Evolutionary conservation across 2,113 vertebrate species (phyloP).

Genomic region (Zosterops pallidus): DNA sequence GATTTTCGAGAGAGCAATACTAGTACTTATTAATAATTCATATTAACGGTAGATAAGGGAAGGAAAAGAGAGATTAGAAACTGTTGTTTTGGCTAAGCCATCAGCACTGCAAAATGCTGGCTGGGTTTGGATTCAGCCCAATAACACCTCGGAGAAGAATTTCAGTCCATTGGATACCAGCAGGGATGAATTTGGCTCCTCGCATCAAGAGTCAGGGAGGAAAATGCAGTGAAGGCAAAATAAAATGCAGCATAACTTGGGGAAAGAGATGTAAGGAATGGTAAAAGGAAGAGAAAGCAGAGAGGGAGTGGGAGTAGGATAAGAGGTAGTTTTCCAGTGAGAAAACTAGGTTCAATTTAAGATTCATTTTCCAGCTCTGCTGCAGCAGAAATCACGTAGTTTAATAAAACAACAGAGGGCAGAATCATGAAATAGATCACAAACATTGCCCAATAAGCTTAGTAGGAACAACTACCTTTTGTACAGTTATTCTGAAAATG

Average conservation of each 20-base stretch:
- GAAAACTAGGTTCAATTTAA: background rate
- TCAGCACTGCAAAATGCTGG: slow-evolving; percentile 40
- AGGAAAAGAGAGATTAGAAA: slow-evolving; percentile 24
- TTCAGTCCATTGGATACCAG: slow-evolving; percentile 44
- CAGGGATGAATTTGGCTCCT: slow-evolving; percentile 29
- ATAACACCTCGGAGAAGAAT: slow-evolving; percentile 4
- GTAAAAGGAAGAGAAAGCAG: slow-evolving; percentile 17
- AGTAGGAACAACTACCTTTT: background rate
- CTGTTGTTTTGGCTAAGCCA: slow-evolving; percentile 40
- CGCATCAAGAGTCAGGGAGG: background rate
- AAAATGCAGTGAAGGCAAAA: slow-evolving; percentile 18
- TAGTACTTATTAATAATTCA: slow-evolving; percentile 43
- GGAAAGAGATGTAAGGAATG: slow-evolving; percentile 17
- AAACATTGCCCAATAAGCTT: background rate
- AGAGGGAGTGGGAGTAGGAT: background rate
- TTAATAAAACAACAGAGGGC: slow-evolving; percentile 4
- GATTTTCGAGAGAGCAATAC: slow-evolving; percentile 10
- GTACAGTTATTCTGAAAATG: background rate
- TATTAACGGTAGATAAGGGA: background rate
- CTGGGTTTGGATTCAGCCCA: slow-evolving; percentile 16
- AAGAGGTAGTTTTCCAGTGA: background rate
- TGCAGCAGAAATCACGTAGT: background rate
- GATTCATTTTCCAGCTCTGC: slow-evolving; percentile 31
- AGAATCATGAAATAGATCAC: slow-evolving; percentile 6
- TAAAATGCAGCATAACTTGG: slow-evolving; percentile 10